Evolutionary conservation across 2,888 invertebrate species (phyloP).

Genomic region (Mimachlamys varia): DNA sequence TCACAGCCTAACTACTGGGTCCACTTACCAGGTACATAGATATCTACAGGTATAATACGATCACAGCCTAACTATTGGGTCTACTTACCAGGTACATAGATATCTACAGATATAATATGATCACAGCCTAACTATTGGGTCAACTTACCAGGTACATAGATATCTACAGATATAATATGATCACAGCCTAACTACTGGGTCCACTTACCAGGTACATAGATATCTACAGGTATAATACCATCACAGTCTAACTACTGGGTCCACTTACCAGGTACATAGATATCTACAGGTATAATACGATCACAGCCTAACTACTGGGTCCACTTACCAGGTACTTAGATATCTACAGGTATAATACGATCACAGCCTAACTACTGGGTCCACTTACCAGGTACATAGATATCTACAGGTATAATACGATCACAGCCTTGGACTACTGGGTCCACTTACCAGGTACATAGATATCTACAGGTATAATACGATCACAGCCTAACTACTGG

Average conservation of each 20-base stretch:
- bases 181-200: background rate
- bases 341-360: constrained; percentile 1
- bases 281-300: constrained; percentile 18
- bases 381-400: constrained; percentile 10
- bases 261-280: constrained; percentile 1
- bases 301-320: background rate
- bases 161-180: constrained; percentile 5
- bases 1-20: background rate
- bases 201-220: background rate
- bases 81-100: background rate
- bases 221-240: constrained; percentile 10
- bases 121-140: background rate
- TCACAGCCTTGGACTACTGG: background rate
- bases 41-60: constrained; percentile 10
- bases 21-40: constrained; percentile 1
- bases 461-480: constrained; percentile 18
- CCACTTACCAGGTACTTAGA: background rate
- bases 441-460: background rate
- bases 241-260: background rate
- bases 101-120: background rate
- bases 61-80: background rate
- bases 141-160: background rate
- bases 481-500: background rate
- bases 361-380: background rate
- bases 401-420: background rate